Percentiles rank a stretch among this genome's conserved stretches.
Evolutionary conservation across 2,888 invertebrate genomes (phyloP).

Genomic region (Idaea straminata): DNA sequence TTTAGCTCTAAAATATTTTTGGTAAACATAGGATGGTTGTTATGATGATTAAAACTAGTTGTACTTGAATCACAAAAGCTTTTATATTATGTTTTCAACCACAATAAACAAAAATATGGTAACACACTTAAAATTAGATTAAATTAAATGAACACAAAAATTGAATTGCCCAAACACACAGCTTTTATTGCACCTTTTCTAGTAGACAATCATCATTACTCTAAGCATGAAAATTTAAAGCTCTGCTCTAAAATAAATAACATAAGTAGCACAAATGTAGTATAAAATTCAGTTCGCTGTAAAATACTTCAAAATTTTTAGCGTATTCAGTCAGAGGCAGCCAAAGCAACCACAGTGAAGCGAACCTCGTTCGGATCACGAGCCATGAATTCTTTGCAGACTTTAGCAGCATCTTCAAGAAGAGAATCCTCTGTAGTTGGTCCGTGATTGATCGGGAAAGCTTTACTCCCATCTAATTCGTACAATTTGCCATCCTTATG

Average conservation of each 20-base stretch:
- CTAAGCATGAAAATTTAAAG: conserved; percentile 45
- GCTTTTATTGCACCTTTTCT: conserved; percentile 56
- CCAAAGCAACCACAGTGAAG: conserved; percentile 93
- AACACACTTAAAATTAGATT: too few relatives aligned
- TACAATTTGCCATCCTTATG: conserved; percentile 90
- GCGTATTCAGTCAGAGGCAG: conserved; percentile 73
- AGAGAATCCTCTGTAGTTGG: conserved; percentile 86
- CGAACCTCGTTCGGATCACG: conserved; percentile 93
- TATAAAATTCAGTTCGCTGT: conserved; percentile 13
- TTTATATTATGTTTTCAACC: conserved; percentile 54
- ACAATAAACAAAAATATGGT: too few relatives aligned
- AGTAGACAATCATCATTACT: conserved; percentile 10
- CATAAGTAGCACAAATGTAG: conserved; percentile 12
- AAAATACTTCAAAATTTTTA: conserved; percentile 14
- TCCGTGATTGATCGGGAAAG: conserved; percentile 93
- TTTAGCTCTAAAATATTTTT: too few relatives aligned
- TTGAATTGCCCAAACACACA: too few relatives aligned
- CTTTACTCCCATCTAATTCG: conserved; percentile 86
- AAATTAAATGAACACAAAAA: too few relatives aligned
- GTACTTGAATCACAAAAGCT: conserved; percentile 64
- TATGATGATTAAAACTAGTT: too few relatives aligned
- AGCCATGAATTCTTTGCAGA: conserved; percentile 92
- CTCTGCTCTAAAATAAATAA: conserved; percentile 32
- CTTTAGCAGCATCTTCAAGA: conserved; percentile 90
- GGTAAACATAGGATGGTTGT: too few relatives aligned